Percentiles rank a stretch among this genome's conserved stretches.
Conservation (phyloP, 2,797 vertebrate genomes). For the Micromesistius poutassou region DNA sequence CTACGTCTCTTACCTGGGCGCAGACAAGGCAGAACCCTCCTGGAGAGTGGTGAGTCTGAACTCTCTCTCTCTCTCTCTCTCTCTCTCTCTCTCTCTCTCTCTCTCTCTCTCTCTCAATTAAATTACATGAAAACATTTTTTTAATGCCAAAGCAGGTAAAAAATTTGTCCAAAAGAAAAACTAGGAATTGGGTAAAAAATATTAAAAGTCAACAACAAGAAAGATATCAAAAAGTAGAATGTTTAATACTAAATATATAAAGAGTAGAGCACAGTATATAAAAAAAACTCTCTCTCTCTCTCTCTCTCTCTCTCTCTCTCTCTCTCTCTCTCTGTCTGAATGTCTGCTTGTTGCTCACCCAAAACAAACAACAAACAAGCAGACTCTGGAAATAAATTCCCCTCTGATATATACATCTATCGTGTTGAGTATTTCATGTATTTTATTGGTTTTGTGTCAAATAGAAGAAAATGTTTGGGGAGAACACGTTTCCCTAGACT, state of each 20-base stretch:
- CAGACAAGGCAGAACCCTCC: slow-evolving; percentile 59
- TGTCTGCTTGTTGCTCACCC: background rate
- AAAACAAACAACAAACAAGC: background rate
- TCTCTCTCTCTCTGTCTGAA: background rate
- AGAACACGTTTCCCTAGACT: background rate
- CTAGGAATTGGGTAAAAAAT: no score
- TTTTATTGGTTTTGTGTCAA: background rate
- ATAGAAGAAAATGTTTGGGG: background rate
- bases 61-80: background rate
- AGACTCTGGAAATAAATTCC: background rate
- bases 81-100: no score
- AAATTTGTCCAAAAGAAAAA: no score
- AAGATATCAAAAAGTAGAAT: no score
- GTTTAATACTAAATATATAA: no score
- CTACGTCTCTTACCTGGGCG: slow-evolving; percentile 88
- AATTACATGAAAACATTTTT: no score
- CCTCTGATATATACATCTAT: background rate
- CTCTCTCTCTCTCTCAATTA: no score
- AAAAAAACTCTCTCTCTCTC: background rate
- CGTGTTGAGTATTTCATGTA: background rate
- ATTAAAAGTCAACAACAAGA: no score
- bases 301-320: background rate
- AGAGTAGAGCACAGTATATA: no score
- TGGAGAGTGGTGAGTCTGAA: slow-evolving; percentile 82
- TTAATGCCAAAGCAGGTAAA: no score